Percentiles rank a stretch among this genome's conserved stretches.
Evolutionary conservation across 35 echinoderm and acorn worm species (phyloP).

Genomic region (Apostichopus parvimensis): DNA sequence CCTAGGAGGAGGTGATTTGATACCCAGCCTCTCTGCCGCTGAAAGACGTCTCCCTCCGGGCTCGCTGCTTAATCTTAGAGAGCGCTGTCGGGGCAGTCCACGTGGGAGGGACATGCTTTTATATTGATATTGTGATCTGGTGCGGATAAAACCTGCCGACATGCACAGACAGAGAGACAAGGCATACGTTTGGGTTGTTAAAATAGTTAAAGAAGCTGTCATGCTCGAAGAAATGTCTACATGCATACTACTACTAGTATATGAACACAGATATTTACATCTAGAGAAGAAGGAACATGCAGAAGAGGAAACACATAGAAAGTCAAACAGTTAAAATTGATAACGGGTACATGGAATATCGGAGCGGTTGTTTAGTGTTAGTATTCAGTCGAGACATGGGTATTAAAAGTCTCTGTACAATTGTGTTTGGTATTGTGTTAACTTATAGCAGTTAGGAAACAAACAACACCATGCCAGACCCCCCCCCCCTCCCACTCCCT

Average conservation of each 20-base stretch:
- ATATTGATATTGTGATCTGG: slow-evolving; percentile 1
- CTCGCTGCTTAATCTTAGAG: slow-evolving; percentile 51
- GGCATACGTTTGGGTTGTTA: not conserved
- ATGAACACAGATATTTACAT: not conserved
- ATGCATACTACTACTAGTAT: not conserved
- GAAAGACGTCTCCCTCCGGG: slow-evolving; percentile 70
- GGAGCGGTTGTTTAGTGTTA: no score
- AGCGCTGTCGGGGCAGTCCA: slow-evolving; percentile 55
- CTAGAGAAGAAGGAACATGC: not conserved
- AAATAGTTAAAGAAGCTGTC: not conserved
- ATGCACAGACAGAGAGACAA: slow-evolving; percentile 37
- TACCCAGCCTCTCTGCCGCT: slow-evolving; percentile 81
- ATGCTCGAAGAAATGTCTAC: not conserved
- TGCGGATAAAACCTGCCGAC: slow-evolving; percentile 12
- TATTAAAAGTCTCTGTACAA: no score
- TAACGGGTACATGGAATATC: no score
- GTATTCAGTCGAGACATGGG: no score
- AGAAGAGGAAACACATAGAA: not conserved
- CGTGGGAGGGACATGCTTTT: slow-evolving; percentile 60
- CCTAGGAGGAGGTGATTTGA: slow-evolving; percentile 81
- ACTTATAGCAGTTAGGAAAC: no score
- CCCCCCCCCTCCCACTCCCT: no score
- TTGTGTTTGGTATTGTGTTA: no score
- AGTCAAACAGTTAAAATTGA: no score
- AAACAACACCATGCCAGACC: no score